Base-by-base conservation (phyloP, 2,888 invertebrate genomes). In the Drosophila quasianomalipes region DNA sequence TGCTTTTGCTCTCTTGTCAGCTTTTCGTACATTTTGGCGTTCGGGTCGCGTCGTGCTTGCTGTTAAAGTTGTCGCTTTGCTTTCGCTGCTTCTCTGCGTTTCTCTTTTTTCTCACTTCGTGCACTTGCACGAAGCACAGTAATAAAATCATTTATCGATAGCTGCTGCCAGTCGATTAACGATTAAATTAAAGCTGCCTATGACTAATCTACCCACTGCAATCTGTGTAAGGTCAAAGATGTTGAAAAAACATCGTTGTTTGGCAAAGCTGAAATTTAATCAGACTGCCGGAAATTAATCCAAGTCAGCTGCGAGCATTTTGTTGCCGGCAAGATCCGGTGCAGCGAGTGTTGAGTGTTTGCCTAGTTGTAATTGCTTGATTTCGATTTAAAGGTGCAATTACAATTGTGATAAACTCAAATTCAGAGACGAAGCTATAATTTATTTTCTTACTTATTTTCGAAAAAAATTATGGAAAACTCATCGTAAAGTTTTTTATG, bases 31-130 rank as follows among this genome's bases (percentile, higher is more conserved):
- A 28, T 35, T 26, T 61, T 39, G 54, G 39, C 53, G 31, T 52
- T 77, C 79, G 82, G 63, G 28, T 28, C 14, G 19, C 44, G 28
- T 71, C 35, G 67, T 67, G 63, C 47, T 81, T 37, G 41, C 44
- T 60, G 16, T 30, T 12, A 14, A 44, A 61, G 63, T 64, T 81
- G 22, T 66, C 28, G 55, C 49, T 52, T 52, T 55, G 52, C 54
- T 59, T 54, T 54, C 37, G 55, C n/a, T 19, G 41, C 22, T 44
- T 59, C 10, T 19, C 14, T 44, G 28, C 35, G 26, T 26, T 58
- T 41, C 22, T 12, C 37, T 67, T 51, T 2, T 26, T 26, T 19
- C 28, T 22, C 31, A 33, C 28, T 51, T 26, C 14, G 6, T 22
- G 7, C 39, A 12, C 19, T 19, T 6, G 1, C 9, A 12, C 5